These are phyloP conservation scores for Microhierax caerulescens DNA, from an alignment of 2,797 vertebrate species.

Conservation along the genomic window DNA sequence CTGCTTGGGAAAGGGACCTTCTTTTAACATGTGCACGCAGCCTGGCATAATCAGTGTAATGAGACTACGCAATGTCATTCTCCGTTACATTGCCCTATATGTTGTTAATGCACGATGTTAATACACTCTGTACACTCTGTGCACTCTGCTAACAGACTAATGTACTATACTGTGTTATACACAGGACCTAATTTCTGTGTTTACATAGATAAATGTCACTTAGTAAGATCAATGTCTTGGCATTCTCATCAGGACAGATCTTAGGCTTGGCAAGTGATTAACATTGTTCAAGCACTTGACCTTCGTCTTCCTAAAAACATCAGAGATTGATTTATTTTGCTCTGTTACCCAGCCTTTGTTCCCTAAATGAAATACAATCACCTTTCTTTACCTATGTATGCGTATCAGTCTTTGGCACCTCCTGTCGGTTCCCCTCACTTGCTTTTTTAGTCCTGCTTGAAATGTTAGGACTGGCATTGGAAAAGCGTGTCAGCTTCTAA, in stretches of 20 bases:
- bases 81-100: not conserved
- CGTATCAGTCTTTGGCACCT: not conserved
- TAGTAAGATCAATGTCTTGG: not conserved
- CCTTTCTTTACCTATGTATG: not conserved
- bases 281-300: not conserved
- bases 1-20: not conserved
- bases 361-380: not conserved
- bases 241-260: not conserved
- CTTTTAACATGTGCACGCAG: rapidly evolving
- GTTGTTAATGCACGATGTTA: not conserved
- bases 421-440: not conserved
- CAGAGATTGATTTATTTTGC: not conserved
- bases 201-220: not conserved
- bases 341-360: not conserved
- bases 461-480: not conserved
- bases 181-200: not conserved
- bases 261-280: not conserved
- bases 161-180: not conserved
- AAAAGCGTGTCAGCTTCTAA: not conserved
- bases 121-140: not conserved
- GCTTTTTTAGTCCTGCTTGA: not conserved
- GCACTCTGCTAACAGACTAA: not conserved
- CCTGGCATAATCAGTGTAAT: not conserved
- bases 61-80: rapidly evolving
- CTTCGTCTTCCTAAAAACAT: not conserved